Base-by-base conservation (phyloP, 2,888 invertebrate genomes). In the Eupsilia transversa region DNA sequence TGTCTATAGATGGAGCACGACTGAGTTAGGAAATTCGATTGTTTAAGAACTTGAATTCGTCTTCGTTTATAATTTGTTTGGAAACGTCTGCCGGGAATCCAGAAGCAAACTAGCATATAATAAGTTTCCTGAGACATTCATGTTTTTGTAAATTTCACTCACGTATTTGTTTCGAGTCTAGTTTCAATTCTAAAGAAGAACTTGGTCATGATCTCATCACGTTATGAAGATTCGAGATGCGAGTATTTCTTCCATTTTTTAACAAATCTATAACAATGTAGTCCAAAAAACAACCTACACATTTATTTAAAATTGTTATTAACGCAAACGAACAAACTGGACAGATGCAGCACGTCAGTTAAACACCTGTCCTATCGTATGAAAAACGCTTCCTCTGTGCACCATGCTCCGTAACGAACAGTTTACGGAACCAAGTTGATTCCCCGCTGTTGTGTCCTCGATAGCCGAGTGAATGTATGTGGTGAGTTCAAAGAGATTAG, bases 391-490 rank as follows among this genome's bases (percentile, higher is more conserved):
- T n/a, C 46, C 57, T 61, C 63, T 52, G 68, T 54, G 52, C 20
- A 43, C 30, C 59, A 46, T 33, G 46, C 64, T 54, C 14, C 17
- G 66, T 43, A 74, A 80, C 69, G 80, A 83, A 80, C 79, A 60
- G 60, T 79, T 80, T 68, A 46, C 52, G 33, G 68, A 41, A 43
- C 30, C 27, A 20, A 79, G 64, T 84, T 74, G 69, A 80, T 54
- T 73, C 63, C 59, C 57, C 27, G n/a, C 30, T 46, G 71, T 60
- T 65, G 63, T 65, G 59, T 57, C 35, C 43, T 56, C n/a, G 27
- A 35, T 57, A 35, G 54, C 80, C 27, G 65, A 80, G 54, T 67
- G 38, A 23, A 7, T 17, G n/a, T 27, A n/a, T 56, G 30, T 68
- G 17, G 20, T 49, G 7, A 7, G 38, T 56, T 73, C 46, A 54